Base-by-base conservation (phyloP, 2,797 vertebrate genomes). In the Rhinophrynus dorsalis region DNA sequence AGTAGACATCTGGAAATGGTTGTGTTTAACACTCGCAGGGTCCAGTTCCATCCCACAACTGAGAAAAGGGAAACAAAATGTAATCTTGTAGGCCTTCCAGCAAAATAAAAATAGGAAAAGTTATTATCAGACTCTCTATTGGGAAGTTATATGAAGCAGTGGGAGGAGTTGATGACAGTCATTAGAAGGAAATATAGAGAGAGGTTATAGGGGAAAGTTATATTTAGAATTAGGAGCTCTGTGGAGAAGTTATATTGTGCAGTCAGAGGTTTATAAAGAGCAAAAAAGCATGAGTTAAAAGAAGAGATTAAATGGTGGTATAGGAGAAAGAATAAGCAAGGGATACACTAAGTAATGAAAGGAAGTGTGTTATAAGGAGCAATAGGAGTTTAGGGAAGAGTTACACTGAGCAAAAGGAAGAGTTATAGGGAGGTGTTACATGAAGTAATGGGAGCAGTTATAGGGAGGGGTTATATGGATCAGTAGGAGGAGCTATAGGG, bases 1-100 rank as follows among this genome's bases (percentile, higher is more conserved):
- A 72, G 8, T n/a, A 65, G 33, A 65, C 68, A 72, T 72, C 68
- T 72, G 68, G 68, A 65, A 72, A 42, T 33, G 35, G 42, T 72
- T 72, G 54, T 20, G 13, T 44, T 56, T 65, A 72, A 72, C 68
- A 72, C 52, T 72, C 44, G 17, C 23, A 24, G 40, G 30, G 44
- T 20, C 58, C 20, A 51, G n/a, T 30, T 15, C 15, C 24, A 24
- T 23, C 45, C 24, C 30, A n/a, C 30, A 51, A 45, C 24, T 29
- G 23, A 40, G 17, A 38, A 21, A 3, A 29, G 45, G 20, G 18
- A 54, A 35, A 58, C 42, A 50, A 37, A 26, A n/a, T 10, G 2
- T 24, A 23, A 52, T 50, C 45, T 29, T 24, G 45, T 11, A 10
- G 55, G 18, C 10, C 45, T 48, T 20, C 10, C 54, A 42, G 33